Evolutionary conservation across 2,797 vertebrate genomes (phyloP).

Genomic region (Rhodeus uyekii): DNA sequence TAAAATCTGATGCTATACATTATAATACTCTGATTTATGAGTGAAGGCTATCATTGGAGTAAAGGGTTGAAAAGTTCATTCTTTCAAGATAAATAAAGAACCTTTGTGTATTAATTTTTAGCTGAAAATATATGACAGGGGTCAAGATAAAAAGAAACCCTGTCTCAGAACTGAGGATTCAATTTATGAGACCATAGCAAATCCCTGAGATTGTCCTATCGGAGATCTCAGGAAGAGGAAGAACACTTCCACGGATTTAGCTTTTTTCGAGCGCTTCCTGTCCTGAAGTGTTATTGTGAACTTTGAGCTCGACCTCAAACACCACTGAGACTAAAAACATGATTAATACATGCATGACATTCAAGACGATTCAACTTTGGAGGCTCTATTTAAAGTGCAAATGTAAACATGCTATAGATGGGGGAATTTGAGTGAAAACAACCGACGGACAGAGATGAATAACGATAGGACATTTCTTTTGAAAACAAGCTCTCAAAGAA

Average conservation of each 20-base stretch:
- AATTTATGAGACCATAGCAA: neutral
- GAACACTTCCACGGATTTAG: slow-evolving; percentile 45
- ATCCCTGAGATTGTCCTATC: slow-evolving; percentile 1
- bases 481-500: slow-evolving; percentile 23
- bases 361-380: neutral
- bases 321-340: slow-evolving; percentile 38
- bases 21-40: neutral
- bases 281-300: slow-evolving; percentile 57
- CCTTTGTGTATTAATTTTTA: neutral
- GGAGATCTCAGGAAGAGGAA: slow-evolving; percentile 52
- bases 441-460: neutral
- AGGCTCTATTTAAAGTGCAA: neutral
- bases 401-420: neutral
- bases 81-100: slow-evolving; percentile 1
- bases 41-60: neutral
- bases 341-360: slow-evolving; percentile 29
- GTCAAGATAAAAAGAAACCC: slow-evolving; percentile 23
- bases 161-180: neutral
- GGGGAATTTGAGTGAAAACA: neutral
- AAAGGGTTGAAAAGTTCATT: neutral
- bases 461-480: slow-evolving; percentile 1
- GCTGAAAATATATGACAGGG: neutral
- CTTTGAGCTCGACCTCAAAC: slow-evolving; percentile 44
- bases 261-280: slow-evolving; percentile 41
- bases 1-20: no score